Percentiles rank a stretch among this genome's conserved stretches.
Conservation (phyloP, 2,888 invertebrate species). For the Ceramica pisi region DNA sequence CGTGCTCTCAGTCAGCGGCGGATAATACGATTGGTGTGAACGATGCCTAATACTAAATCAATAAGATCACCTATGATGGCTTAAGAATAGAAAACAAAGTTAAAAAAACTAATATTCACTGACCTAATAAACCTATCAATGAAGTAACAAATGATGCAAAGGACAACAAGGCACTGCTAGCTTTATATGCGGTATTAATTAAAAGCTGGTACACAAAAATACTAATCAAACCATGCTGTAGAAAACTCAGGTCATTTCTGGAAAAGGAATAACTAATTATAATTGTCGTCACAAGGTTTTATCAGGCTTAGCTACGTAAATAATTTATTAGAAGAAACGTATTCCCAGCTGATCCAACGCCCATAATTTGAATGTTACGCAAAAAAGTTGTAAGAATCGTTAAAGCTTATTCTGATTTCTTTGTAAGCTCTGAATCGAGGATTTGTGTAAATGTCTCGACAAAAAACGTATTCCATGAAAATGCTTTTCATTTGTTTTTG, state of each 20-base stretch:
- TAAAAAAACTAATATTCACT: no score
- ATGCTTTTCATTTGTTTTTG: slow-evolving; percentile 16
- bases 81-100: neutral
- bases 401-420: slow-evolving; percentile 56
- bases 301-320: slow-evolving; percentile 65
- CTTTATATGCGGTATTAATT: slow-evolving; percentile 8
- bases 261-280: slow-evolving; percentile 40
- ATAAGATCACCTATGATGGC: neutral
- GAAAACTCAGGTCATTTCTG: neutral
- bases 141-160: neutral
- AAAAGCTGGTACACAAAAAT: neutral
- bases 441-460: slow-evolving; percentile 35
- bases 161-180: neutral
- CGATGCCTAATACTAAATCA: no score
- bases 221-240: neutral
- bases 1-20: no score
- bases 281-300: slow-evolving; percentile 52
- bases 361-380: slow-evolving; percentile 65
- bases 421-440: slow-evolving; percentile 42
- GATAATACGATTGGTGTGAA: no score
- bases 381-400: slow-evolving; percentile 61
- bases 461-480: slow-evolving; percentile 32
- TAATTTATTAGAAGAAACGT: slow-evolving; percentile 65
- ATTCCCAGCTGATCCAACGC: slow-evolving; percentile 60
- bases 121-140: neutral